Percentiles rank a stretch among this genome's conserved stretches.
Evolutionary conservation across 2,797 vertebrate species (phyloP).

Genomic region (Psittacula echo): DNA sequence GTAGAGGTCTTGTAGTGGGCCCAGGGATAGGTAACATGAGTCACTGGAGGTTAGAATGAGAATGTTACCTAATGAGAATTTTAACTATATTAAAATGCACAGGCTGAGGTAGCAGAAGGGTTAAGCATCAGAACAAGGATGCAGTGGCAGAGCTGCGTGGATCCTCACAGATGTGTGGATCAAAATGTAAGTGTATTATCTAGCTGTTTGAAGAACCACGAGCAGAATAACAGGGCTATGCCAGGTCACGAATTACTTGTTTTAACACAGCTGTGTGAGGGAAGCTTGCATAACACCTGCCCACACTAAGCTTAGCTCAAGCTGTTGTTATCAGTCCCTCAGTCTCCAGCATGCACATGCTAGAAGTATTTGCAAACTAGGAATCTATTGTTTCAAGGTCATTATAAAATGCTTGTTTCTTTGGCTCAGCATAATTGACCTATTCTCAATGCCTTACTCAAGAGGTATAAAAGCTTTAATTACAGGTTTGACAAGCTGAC

Average conservation of each 20-base stretch:
- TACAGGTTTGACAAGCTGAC: conserved; percentile 14
- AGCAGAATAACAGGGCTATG: conserved; percentile 42
- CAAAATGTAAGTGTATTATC: neutral
- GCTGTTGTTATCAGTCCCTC: conserved; percentile 57
- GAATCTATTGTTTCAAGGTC: neutral
- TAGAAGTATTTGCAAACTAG: conserved; percentile 52
- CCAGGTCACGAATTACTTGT: conserved; percentile 52
- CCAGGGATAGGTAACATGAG: rapidly evolving
- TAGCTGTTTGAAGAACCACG: neutral
- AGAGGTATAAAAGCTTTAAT: conserved; percentile 54
- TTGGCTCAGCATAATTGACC: neutral
- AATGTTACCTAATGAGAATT: neutral
- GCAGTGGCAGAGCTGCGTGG: neutral
- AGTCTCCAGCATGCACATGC: conserved; percentile 12
- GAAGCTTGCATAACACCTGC: conserved; percentile 73
- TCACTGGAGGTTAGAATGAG: neutral
- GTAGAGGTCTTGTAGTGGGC: neutral
- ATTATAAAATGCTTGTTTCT: neutral
- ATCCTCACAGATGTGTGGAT: conserved; percentile 22
- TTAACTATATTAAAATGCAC: neutral
- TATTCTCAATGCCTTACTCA: neutral
- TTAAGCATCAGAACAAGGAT: neutral
- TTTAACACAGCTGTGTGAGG: conserved; percentile 64
- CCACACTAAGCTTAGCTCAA: conserved; percentile 61
- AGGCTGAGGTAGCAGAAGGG: neutral